A percentile compares a stretch with the other conserved stretches of the same genome.
phyloP scores from a whole-genome alignment of 2,888 invertebrate species.

The Sipunculus nudus region DNA sequence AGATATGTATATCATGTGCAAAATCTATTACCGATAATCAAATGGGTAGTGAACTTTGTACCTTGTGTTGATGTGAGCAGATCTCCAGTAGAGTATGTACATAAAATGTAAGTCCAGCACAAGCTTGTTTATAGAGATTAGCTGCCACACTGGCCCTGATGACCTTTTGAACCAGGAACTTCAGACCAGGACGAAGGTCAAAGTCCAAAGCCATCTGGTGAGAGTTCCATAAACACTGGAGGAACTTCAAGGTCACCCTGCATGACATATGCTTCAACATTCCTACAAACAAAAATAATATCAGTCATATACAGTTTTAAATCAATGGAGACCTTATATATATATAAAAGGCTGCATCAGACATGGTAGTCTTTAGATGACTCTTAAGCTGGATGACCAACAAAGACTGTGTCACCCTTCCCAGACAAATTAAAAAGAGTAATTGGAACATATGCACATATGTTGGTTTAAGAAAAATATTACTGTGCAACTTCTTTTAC shows the following conservation, averaged over 20 bases:
- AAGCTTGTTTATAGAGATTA: constrained; percentile 75
- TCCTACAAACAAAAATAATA: constrained; percentile 50
- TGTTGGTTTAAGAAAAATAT: no score
- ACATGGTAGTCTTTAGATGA: no score
- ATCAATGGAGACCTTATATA: constrained; percentile 27
- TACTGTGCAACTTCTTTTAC: no score
- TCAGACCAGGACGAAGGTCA: constrained; percentile 88
- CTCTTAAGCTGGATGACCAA: no score
- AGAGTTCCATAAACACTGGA: constrained; percentile 76
- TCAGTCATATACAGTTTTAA: background rate
- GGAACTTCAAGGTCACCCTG: constrained; percentile 50
- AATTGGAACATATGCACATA: no score
- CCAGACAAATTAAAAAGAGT: no score
- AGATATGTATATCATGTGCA: no score
- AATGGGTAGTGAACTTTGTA: background rate
- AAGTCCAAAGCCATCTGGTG: constrained; percentile 85
- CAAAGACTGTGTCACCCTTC: no score
- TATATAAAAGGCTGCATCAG: no score
- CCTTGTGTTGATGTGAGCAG: constrained; percentile 71
- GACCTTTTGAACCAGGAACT: constrained; percentile 88
- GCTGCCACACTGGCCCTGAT: constrained; percentile 62
- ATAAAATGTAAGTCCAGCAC: constrained; percentile 86
- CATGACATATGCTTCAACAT: constrained; percentile 55
- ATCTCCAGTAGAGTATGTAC: constrained; percentile 85
- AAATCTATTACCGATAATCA: background rate